Base-by-base conservation (phyloP, 2,113 vertebrate species). In the Perognathus longimembris region DNA sequence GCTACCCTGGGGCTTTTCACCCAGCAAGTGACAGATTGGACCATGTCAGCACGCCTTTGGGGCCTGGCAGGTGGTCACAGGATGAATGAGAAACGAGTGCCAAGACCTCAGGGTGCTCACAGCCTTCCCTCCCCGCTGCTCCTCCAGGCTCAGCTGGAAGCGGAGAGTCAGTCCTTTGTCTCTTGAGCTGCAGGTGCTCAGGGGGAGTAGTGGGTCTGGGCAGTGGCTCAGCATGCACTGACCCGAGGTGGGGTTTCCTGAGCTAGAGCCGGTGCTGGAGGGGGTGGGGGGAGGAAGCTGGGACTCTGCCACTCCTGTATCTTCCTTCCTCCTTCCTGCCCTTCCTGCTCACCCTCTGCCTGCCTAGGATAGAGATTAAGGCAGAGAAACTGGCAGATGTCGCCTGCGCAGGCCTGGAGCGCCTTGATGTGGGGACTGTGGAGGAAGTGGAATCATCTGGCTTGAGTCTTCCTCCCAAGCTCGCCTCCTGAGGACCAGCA, bases 151-250 rank as follows among this genome's bases (percentile, higher is more conserved):
- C 10, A 34, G 67, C 86, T 89, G 84, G 92, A 84, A 50, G 66
- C 63, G 9, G 73, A 78, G 71, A 89, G 42, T 93, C 57, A 40
- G 50, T 86, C 80, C 73, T 90, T 86, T 92, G 92, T 93, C 92
- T 97, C 86, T 86, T 87, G 69, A 88, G 66, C 80, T 79, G 80
- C 94, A 97, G 96, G 94, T 96, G 95, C 84, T 92, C 82, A 36
- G 88, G 92, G 80, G 83, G 34, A 69, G 54, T 45, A 71, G 86
- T 73, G 74, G 88, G 92, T 81, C 88, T 22, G 18, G 88, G 20
- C 70, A 87, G 38, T 59, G 75, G 83, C 76, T 93, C 74, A 50
- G 36, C 6, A 1, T 12, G 50, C n/a, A 83, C 36, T 81, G 88
- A 85, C 91, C 92, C 76, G 1, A 36, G 50, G 94, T 91, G 90